Evolutionary conservation across 2,113 vertebrate genomes (phyloP), one percentile per base, ranked within the genome.

Genomic region (Paradoxurus hermaphroditus): DNA sequence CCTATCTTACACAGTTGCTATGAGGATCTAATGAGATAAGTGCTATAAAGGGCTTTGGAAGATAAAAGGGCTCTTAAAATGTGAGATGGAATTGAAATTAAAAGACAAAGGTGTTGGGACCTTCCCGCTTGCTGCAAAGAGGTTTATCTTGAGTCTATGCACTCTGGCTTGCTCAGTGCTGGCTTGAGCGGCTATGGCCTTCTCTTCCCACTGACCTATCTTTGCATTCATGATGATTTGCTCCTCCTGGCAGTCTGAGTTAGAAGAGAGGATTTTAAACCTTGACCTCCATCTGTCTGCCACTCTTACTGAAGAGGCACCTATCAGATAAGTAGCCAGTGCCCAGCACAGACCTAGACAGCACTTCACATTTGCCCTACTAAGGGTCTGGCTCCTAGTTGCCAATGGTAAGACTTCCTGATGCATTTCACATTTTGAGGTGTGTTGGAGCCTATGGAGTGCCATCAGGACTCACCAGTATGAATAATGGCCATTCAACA

Each of bases 1-100:
- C 81, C 3, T 51, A 70, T 83, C 41, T 79, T 84, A 73, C 5
- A 63, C 31, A 53, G 11, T 36, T 51, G 2, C 63, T 44, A 14
- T 89, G 67, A 94, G 16, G 39, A 41, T 81, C 21, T 90, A 79
- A 89, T 94, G 29, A 95, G 15, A 29, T 34, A 91, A 91, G 9
- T 95, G 4, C 49, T 94, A 5, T 12, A n/a, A 97, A 95, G 51
- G 41, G 6, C 86, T 92, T 93, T 91, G 29, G 53, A 92, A 92
- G 65, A 79, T 95, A 81, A 75, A 95, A 94, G 0, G 14, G 70
- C 63, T 81, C n/a, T 90, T 75, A 46, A 77, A 95, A 94, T 27
- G 13, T 81, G 53, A 94, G 46, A 6, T 95, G 41, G 41, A 46
- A 51, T 92, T 79, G 49, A 95, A 36, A 51, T 68, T 53, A 93